Conservation (phyloP, 2,113 vertebrate genomes). For the Mionectes macconnelli region DNA sequence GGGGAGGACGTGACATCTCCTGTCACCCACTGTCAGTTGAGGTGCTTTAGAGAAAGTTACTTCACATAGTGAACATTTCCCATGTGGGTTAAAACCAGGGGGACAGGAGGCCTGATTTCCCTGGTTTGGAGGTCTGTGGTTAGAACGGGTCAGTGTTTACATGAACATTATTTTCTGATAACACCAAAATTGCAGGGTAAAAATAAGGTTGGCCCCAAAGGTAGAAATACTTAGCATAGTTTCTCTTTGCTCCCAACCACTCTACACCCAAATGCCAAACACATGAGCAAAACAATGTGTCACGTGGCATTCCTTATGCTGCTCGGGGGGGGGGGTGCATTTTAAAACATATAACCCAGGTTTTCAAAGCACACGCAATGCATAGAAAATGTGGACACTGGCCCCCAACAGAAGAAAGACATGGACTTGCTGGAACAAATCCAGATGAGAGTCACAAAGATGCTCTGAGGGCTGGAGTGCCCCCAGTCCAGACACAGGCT, state of each 20-base stretch:
- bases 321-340: too few relatives aligned
- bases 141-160: fast-evolving
- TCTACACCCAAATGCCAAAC: background rate
- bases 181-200: background rate
- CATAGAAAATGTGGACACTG: background rate
- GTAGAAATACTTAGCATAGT: background rate
- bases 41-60: background rate
- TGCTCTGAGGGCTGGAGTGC: background rate
- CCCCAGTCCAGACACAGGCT: background rate
- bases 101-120: background rate
- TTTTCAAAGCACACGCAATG: background rate
- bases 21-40: background rate
- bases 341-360: background rate
- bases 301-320: background rate
- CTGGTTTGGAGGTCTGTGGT: background rate
- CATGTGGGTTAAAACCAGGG: background rate
- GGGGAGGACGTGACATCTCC: background rate
- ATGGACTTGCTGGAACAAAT: background rate
- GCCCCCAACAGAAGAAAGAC: background rate
- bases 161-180: background rate
- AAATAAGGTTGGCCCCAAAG: background rate
- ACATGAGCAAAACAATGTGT: background rate
- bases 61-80: background rate
- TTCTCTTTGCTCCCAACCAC: fast-evolving
- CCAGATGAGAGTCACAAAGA: background rate